A percentile compares a stretch with the other conserved stretches of the same genome.
Evolutionary conservation across 1,140 invertebrate genomes (phyloP).

Genomic region (Coenobita brevimanus): DNA sequence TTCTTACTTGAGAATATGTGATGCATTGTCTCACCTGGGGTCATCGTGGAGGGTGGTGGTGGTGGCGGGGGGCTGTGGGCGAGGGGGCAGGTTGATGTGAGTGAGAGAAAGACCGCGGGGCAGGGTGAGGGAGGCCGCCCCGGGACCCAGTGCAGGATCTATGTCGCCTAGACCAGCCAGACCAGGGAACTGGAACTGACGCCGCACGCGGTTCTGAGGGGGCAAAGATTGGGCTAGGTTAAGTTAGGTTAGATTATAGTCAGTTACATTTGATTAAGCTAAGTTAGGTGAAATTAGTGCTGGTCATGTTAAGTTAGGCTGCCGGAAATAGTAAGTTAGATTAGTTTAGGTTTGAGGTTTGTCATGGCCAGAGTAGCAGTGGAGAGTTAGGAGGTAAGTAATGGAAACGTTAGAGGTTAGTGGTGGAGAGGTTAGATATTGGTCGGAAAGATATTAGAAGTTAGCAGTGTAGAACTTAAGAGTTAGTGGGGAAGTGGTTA

Average conservation of each 20-base stretch:
- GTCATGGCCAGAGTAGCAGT: too few species aligned
- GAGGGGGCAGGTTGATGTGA: background rate
- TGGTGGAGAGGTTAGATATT: too few species aligned
- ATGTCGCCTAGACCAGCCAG: background rate
- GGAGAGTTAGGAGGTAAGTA: too few species aligned
- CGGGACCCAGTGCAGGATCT: background rate
- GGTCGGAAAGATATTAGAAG: background rate
- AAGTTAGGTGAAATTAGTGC: too few species aligned
- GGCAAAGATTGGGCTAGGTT: background rate
- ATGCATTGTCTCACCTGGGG: background rate
- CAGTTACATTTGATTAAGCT: too few species aligned
- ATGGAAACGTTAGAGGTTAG: too few species aligned
- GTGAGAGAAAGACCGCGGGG: background rate
- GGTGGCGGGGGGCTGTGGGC: background rate
- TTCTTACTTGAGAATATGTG: too few species aligned
- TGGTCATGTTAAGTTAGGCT: too few species aligned
- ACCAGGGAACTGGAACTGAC: constrained; percentile 26
- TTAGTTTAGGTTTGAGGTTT: too few species aligned
- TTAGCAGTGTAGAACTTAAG: background rate
- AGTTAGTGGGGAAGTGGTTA: too few species aligned
- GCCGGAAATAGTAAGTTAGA: too few species aligned
- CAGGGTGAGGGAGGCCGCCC: background rate
- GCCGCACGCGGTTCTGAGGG: constrained; percentile 6
- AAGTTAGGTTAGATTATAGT: too few species aligned
- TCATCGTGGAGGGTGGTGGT: background rate